Conservation (phyloP, 2,797 vertebrate species). For the Hapalemur alaotrensis region DNA sequence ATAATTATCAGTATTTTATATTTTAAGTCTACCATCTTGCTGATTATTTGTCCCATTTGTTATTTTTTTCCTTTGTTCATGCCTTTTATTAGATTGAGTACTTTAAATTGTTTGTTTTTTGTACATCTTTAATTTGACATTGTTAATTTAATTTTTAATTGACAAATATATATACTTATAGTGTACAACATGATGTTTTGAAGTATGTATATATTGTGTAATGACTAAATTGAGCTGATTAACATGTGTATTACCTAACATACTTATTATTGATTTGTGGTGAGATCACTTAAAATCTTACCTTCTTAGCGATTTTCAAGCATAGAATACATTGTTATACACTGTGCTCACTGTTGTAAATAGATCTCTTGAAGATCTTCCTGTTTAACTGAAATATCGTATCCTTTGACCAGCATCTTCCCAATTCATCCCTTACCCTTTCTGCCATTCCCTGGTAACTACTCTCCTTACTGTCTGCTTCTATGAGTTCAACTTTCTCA, state of each 20-base stretch:
- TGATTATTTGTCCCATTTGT: slow-evolving; percentile 7
- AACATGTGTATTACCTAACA: not conserved
- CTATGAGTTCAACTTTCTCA: not conserved
- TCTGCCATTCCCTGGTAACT: not conserved
- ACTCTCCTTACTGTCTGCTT: not conserved
- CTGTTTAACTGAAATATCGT: not conserved
- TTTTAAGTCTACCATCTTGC: not conserved
- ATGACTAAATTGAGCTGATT: not conserved
- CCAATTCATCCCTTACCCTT: not conserved
- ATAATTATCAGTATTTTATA: slow-evolving; percentile 22
- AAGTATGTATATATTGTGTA: not conserved
- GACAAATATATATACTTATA: not conserved
- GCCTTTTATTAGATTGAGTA: not conserved
- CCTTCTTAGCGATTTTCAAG: not conserved
- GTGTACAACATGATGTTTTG: not conserved
- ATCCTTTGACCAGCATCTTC: not conserved
- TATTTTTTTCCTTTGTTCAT: slow-evolving; percentile 16
- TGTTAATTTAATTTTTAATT: not conserved
- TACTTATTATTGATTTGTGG: not conserved
- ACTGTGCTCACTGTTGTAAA: not conserved
- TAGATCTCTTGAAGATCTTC: not conserved
- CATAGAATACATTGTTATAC: not conserved
- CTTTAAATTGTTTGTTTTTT: not conserved
- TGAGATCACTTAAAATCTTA: not conserved
- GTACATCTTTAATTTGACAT: not conserved